Base-by-base conservation (phyloP, 2,888 invertebrate genomes). In the Seira sanloemensis region DNA sequence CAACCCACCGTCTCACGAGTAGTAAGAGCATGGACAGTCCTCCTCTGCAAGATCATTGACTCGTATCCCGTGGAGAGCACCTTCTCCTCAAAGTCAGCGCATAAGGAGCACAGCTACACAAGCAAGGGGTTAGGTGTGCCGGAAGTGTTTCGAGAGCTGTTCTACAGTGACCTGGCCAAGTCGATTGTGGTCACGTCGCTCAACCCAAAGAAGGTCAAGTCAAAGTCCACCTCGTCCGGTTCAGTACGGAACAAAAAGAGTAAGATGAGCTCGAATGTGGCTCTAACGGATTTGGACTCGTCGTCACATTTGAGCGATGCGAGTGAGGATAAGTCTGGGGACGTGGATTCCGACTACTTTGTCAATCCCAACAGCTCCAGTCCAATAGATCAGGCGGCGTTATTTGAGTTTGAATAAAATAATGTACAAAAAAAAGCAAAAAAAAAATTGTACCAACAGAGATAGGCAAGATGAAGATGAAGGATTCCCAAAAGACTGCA, bases 21-120 rank as follows among this genome's bases (percentile, higher is more conserved):
- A 12, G 85, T 89, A 12, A 78, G 89, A 79, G 89, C 89, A 37
- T 89, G 89, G 89, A 89, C 89, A 7, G 86, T 88, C 67, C 81
- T 89, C 0, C 77, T 89, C 9, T 86, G 87, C 16, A 89, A 89
- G 80, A 74, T 89, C 16, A 80, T 89, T n/a, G 88, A 88, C 50
- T 86, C 86, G 9, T 87, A 87, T 25, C 86, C 86, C 1, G 74
- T 71, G 0, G 87, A 87, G 71, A 76, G 75, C 54, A 54, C 80
- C 1, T 37, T 62, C 23, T 18, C 50, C 2, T 69, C 74, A 19
- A 27, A 21, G n/a, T 9, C 54, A 23, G 27, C 79, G 18, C 75
- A 78, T 65, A 54, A 67, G 16, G 87, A 86, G 62, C 85, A 86
- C 67, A 87, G 86, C 46, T 85, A 87, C 77, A 84, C 88, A 0